Percentiles rank a stretch among this genome's conserved stretches.
Conservation (phyloP, 1,140 invertebrate genomes). For the Pachyrhynchus sulphureomaculatus region DNA sequence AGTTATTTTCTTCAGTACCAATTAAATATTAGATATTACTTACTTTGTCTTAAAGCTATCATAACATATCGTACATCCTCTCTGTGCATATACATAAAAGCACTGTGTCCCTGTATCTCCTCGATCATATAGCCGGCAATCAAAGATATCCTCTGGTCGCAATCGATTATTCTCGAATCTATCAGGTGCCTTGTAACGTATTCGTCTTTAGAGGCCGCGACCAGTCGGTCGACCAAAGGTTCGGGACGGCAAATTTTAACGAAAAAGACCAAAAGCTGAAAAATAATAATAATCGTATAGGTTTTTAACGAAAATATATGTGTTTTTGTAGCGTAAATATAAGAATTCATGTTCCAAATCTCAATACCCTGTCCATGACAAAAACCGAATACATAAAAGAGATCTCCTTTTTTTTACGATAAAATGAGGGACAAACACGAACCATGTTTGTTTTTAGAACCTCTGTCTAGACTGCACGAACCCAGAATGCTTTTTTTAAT, state of each 20-base stretch:
- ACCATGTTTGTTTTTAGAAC: too few species aligned
- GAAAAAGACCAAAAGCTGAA: conserved; percentile 48
- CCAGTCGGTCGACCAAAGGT: conserved; percentile 64
- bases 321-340: too few species aligned
- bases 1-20: too few species aligned
- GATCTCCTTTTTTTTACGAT: neutral
- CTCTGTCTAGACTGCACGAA: too few species aligned
- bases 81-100: conserved; percentile 83
- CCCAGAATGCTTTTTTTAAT: too few species aligned
- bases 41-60: conserved; percentile 80
- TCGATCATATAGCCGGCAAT: conserved; percentile 83
- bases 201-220: conserved; percentile 78
- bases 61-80: conserved; percentile 83
- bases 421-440: too few species aligned
- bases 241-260: conserved; percentile 57
- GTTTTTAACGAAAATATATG: too few species aligned
- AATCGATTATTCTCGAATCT: conserved; percentile 80
- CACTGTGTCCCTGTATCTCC: conserved; percentile 77
- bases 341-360: neutral
- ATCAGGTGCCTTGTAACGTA: conserved; percentile 82
- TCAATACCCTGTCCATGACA: neutral
- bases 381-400: neutral
- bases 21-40: too few species aligned
- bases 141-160: conserved; percentile 81
- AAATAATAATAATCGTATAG: conserved; percentile 63